phyloP scores from a whole-genome alignment of 2,888 invertebrate species.

The Eupithecia vulgata region DNA sequence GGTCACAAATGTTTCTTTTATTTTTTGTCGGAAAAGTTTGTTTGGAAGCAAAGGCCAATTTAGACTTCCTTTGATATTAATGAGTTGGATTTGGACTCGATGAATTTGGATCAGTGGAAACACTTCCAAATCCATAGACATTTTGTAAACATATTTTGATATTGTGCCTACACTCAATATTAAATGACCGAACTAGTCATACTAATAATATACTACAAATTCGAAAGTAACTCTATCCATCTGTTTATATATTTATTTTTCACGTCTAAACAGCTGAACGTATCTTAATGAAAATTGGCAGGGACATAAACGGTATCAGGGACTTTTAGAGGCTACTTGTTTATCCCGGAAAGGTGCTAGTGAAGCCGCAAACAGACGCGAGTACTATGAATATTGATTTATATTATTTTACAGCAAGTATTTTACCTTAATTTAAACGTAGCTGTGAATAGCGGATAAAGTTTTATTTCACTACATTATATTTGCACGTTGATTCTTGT shows the following conservation, averaged over 20 bases:
- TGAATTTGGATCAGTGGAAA: background rate
- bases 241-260: too few species aligned
- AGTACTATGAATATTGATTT: background rate
- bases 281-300: too few species aligned
- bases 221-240: too few species aligned
- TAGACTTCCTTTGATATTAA: background rate
- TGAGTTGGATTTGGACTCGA: background rate
- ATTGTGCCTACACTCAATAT: background rate
- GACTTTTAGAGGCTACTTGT: too few species aligned
- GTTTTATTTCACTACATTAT: background rate
- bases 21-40: background rate
- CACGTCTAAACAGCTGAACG: too few species aligned
- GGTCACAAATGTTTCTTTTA: slow-evolving; percentile 12
- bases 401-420: background rate
- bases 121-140: background rate
- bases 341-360: too few species aligned
- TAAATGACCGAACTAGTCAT: background rate
- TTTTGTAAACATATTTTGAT: background rate
- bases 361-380: too few species aligned
- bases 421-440: background rate
- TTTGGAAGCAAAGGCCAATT: background rate
- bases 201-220: too few species aligned
- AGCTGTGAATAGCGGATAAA: background rate
- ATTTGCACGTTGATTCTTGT: background rate
- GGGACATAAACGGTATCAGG: too few species aligned